phyloP scores from a whole-genome alignment of 2,797 vertebrate species.

The Odontamblyopus lacepedii region DNA sequence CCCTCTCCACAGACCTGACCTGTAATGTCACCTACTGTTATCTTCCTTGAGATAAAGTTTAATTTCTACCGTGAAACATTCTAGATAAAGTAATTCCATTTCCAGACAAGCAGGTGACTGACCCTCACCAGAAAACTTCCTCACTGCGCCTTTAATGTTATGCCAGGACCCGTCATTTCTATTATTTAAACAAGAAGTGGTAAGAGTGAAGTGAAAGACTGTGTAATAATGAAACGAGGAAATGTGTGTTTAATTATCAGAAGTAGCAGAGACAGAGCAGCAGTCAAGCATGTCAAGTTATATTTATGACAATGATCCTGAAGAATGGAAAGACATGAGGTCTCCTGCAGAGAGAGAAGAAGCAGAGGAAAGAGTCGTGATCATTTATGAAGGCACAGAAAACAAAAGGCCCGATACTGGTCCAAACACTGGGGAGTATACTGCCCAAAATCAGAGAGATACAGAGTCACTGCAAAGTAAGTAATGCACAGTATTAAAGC shows the following conservation, averaged over 20 bases:
- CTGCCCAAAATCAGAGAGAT: not conserved
- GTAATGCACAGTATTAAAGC: not conserved
- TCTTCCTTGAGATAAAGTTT: too few species aligned
- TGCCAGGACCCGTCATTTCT: too few species aligned
- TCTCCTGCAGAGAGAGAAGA: not conserved
- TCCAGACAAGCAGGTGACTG: too few species aligned
- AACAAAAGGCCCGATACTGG: not conserved
- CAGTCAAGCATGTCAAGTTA: not conserved
- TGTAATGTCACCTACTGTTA: too few species aligned
- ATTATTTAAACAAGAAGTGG: not conserved
- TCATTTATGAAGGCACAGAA: constrained; percentile 1
- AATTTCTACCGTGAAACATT: too few species aligned
- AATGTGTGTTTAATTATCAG: not conserved
- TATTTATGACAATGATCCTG: not conserved
- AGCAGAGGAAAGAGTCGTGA: not conserved
- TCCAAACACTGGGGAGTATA: not conserved
- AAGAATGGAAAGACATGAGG: not conserved
- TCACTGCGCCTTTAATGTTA: too few species aligned
- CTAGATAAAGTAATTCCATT: too few species aligned
- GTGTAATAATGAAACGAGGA: not conserved
- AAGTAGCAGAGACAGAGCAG: not conserved
- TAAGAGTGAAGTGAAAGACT: not conserved
- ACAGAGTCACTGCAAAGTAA: constrained; percentile 1
- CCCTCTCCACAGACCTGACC: too few species aligned
- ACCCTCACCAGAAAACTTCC: too few species aligned